These are phyloP conservation scores for Callipepla californica DNA, from an alignment of 2,113 vertebrate species.

Conservation along the genomic window DNA sequence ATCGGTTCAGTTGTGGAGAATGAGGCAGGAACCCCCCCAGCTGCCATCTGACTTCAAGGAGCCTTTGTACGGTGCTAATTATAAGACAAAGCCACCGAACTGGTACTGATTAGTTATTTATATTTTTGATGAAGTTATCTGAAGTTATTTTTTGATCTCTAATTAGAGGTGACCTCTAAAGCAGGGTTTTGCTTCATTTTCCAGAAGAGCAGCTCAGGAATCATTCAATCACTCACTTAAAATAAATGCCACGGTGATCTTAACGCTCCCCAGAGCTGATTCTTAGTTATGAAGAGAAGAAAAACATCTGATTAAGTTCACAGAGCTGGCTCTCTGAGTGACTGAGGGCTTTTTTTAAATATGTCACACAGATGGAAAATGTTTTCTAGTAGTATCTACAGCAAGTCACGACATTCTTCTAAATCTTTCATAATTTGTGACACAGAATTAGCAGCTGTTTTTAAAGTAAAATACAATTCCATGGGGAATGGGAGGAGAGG, in stretches of 20 bases:
- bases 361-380: conserved; percentile 71
- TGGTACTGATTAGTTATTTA: conserved; percentile 56
- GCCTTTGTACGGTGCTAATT: conserved; percentile 53
- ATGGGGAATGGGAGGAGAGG: conserved; percentile 49
- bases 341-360: conserved; percentile 39
- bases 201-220: conserved; percentile 41
- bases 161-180: conserved; percentile 71
- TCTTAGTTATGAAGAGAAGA: conserved; percentile 23
- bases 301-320: conserved; percentile 38
- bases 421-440: conserved; percentile 57
- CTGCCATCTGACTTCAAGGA: conserved; percentile 68
- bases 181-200: conserved; percentile 42
- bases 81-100: conserved; percentile 48
- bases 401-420: conserved; percentile 23
- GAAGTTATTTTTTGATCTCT: conserved; percentile 64
- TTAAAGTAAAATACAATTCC: conserved; percentile 64
- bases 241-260: conserved; percentile 26
- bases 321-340: conserved; percentile 42
- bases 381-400: conserved; percentile 72
- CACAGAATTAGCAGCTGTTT: conserved; percentile 74
- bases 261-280: conserved; percentile 28
- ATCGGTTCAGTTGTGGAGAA: conserved; percentile 62
- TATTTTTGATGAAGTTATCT: conserved; percentile 56
- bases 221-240: conserved; percentile 35
- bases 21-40: conserved; percentile 56